Base-by-base conservation (phyloP, 2,797 vertebrate species). In the Pantherophis alleghaniensis region DNA sequence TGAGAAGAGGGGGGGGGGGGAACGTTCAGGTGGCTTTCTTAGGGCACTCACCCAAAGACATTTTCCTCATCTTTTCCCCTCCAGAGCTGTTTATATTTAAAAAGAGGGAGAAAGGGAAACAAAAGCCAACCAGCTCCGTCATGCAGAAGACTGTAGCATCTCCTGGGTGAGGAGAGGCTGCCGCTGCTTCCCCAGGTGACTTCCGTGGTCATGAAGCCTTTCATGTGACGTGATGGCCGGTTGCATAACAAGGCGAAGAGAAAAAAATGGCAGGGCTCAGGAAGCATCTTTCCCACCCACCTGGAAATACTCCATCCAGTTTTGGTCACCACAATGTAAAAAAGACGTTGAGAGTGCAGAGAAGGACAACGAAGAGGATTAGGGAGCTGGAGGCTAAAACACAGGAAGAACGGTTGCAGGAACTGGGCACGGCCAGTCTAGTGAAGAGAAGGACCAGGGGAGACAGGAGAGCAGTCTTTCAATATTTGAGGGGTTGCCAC, bases 401-500 rank as follows among this genome's bases (percentile, higher is more conserved):
- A 32, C 0, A 37, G 0, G 6, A 37, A 74, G 66, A 74, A 37
- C 6, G 14, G n/a, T 16, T 14, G 13, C 63, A 1, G 13, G 63
- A 14, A 66, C 12, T 14, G 28, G 14, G 14, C 7, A 16, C 0
- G 28, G 5, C 28, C 1, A n/a, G 28, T 14, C 4, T n/a, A n/a
- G 1, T 1, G 28, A 66, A 66, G 7, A 7, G n/a, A 7, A 69
- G 14, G 2, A 32, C 14, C 0, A 1, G n/a, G 66, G 6, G 66
- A 0, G 66, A 18, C 66, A 1, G 5, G 61, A n/a, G 0, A 66
- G 28, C 61, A 7, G 66, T 0, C 2, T 3, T 7, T 6, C 66
- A 74, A 7, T 16, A 32, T 74, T 0, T 32, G 0, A 74, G n/a
- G n/a, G n/a, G n/a, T 6, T 69, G 28, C n/a, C n/a, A 0, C n/a